Base-by-base conservation (phyloP, 2,888 invertebrate genomes). In the Plebejus argus region DNA sequence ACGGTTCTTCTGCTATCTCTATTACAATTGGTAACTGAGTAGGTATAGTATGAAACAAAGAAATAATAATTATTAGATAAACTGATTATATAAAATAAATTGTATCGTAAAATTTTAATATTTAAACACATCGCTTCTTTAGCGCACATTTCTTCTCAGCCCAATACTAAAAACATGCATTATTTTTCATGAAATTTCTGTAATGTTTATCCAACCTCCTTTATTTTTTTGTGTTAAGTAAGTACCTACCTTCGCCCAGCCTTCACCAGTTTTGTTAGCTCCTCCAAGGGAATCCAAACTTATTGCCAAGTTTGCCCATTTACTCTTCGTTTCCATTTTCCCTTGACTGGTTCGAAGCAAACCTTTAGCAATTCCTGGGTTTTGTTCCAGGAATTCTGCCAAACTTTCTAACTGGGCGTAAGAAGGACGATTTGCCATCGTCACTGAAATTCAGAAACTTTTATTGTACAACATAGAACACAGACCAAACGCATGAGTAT, bases 61-160 rank as follows among this genome's bases (percentile, higher is more conserved):
- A 35, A 35, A 35, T 35, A 35, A 35, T 35, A 7, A 35, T 35
- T 35, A 35, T 35, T 35, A 35, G 35, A 35, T 35, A 35, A 35
- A 35, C 35, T 6, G 35, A 35, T 35, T 35, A 35, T 35, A 35
- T 35, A 35, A 35, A 35, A 35, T 35, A 35, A 35, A 35, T 35
- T 35, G 35, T 35, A 7, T 35, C 7, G 35, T 35, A 35, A 35
- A 35, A 35, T 35, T 35, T 35, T 35, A 35, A 35, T 35, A 35
- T 35, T 35, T 35, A 35, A 35, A 35, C 61, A 23, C 76, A 78
- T 2, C 23, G 8, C 28, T 76, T 76, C 45, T 76, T 76, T 12
- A 76, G 15, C 1, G 39, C 45, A 39, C 76, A 76, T n/a, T 76
- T 76, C 45, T 76, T 76, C 7, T 76, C 66, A 28, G 76, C 76